phyloP scores from a whole-genome alignment of 2,797 vertebrate species.

The Pogonophryne albipinna region DNA sequence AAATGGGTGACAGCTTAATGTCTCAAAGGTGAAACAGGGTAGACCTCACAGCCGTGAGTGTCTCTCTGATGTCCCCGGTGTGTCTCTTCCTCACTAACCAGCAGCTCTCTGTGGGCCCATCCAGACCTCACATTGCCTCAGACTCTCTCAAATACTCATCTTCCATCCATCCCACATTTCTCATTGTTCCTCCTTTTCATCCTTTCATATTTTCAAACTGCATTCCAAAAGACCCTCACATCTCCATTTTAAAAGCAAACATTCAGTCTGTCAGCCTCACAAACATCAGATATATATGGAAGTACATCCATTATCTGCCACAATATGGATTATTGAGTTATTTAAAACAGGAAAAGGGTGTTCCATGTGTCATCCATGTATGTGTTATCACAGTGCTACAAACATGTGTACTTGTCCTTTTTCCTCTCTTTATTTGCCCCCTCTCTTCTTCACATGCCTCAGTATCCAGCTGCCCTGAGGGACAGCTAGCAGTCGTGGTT shows the following conservation, averaged over 20 bases:
- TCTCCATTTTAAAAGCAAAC: not conserved
- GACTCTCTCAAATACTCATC: not conserved
- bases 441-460: slow-evolving; percentile 10
- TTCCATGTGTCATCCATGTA: not conserved
- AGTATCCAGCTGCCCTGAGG: slow-evolving; percentile 1
- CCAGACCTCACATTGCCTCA: not conserved
- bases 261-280: not conserved
- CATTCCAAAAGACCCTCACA: not conserved
- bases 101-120: not conserved
- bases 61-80: too few species aligned
- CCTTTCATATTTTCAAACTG: not conserved
- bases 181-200: not conserved
- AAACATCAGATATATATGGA: not conserved
- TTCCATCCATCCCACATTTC: not conserved
- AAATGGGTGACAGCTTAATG: not conserved
- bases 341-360: not conserved
- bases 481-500: slow-evolving; percentile 15
- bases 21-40: slow-evolving; percentile 6
- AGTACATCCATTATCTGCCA: not conserved
- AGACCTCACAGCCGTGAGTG: not conserved
- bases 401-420: not conserved
- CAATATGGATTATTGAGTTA: not conserved
- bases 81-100: too few species aligned
- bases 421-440: slow-evolving; percentile 5
- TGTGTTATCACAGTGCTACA: not conserved